These are phyloP conservation scores for Tipula confusa DNA, from an alignment of 2,888 invertebrate genomes.

Conservation along the genomic window DNA sequence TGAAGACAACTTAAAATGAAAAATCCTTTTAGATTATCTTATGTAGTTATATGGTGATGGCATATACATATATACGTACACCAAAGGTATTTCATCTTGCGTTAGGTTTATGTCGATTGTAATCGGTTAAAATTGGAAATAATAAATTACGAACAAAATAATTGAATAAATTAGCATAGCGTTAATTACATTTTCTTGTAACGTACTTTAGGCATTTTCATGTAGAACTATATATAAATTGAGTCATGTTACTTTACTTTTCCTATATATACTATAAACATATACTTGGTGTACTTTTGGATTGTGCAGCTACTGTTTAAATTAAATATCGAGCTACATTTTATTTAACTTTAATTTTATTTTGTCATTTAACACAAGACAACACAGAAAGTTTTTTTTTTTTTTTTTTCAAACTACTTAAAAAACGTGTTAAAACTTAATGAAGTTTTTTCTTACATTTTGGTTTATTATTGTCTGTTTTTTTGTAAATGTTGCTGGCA, in stretches of 20 bases:
- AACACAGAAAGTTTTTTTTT: background rate
- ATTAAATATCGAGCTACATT: conserved; percentile 25
- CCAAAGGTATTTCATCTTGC: background rate
- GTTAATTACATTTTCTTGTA: conserved; percentile 25
- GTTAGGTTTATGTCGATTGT: background rate
- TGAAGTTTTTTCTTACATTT: conserved; percentile 21
- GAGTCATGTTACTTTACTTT: background rate
- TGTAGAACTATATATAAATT: conserved; percentile 3
- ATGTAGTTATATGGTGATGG: background rate
- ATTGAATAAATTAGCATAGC: conserved; percentile 9
- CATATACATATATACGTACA: background rate
- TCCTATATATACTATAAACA: background rate
- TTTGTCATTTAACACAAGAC: conserved; percentile 25
- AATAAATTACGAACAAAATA: background rate
- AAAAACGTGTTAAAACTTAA: conserved; percentile 29
- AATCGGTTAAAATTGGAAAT: background rate
- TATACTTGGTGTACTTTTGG: background rate
- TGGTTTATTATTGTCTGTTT: background rate
- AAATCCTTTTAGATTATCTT: background rate
- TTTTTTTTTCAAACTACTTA: conserved; percentile 16
- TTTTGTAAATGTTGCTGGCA: conserved; percentile 12
- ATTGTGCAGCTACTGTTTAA: background rate
- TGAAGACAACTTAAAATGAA: background rate
- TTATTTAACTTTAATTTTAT: conserved; percentile 12
- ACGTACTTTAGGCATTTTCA: background rate